A percentile compares a stretch with the other conserved stretches of the same genome.
Conservation (phyloP, 1,140 invertebrate species). For the Megalopta genalis region DNA sequence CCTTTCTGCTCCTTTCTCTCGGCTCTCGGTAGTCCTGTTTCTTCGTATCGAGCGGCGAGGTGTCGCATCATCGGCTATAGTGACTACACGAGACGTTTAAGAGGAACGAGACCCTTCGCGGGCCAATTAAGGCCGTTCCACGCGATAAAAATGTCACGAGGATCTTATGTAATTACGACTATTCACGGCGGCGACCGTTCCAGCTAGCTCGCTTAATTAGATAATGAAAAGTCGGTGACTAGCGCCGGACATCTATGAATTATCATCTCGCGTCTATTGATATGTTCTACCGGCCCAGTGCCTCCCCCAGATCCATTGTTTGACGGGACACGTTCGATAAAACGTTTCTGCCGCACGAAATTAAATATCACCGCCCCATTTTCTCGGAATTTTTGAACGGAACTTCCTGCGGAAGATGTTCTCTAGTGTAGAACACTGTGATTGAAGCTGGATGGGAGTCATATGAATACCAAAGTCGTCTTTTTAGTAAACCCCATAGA, state of each 20-base stretch:
- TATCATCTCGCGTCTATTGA: conserved; percentile 3
- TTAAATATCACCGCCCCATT: no score
- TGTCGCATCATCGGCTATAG: not conserved
- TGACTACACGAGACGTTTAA: conserved; percentile 15
- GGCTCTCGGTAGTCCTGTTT: not conserved
- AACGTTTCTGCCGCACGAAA: no score
- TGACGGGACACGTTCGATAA: no score
- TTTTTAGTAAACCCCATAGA: no score
- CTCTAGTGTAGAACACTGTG: no score
- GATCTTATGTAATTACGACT: conserved; percentile 42
- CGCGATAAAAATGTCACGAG: conserved; percentile 32
- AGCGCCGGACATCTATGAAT: conserved; percentile 29
- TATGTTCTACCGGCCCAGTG: not conserved
- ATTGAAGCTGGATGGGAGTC: no score
- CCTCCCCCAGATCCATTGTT: not conserved
- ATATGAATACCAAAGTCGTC: no score
- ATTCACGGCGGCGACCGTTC: conserved; percentile 1
- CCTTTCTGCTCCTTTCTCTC: not conserved
- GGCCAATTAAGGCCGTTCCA: conserved; percentile 30
- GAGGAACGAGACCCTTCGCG: not conserved
- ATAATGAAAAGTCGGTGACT: conserved; percentile 39
- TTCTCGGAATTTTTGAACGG: not conserved
- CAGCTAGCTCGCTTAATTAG: not conserved
- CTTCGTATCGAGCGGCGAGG: not conserved
- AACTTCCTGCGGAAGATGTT: no score